Percentiles rank a stretch among this genome's conserved stretches.
Evolutionary conservation across 2,113 vertebrate species (phyloP).

Genomic region (Stercorarius parasiticus): DNA sequence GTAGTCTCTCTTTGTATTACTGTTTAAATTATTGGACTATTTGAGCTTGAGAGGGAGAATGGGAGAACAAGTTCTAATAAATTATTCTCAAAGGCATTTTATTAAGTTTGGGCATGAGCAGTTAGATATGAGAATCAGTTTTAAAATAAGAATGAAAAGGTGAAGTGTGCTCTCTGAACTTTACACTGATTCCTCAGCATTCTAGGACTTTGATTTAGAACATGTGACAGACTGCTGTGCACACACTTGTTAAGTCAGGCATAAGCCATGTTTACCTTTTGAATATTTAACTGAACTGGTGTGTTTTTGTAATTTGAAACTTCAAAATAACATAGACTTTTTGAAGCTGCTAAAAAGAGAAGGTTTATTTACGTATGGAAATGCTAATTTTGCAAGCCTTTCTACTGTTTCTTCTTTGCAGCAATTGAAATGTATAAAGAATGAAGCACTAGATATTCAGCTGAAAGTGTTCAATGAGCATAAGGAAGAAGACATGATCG

Average conservation of each 20-base stretch:
- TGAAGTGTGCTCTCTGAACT: constrained; percentile 17
- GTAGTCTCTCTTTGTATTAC: constrained; percentile 71
- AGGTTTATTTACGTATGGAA: neutral
- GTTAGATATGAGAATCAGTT: constrained; percentile 6
- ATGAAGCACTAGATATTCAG: constrained; percentile 95
- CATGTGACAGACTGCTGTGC: neutral
- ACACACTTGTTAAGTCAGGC: neutral
- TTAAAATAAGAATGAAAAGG: constrained; percentile 43
- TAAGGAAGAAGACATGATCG: constrained; percentile 95
- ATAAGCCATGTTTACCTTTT: neutral
- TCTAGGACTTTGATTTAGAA: constrained; percentile 15
- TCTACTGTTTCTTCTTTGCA: constrained; percentile 39
- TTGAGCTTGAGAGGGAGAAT: constrained; percentile 25
- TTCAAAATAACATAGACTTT: neutral
- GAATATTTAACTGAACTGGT: neutral
- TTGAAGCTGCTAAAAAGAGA: neutral
- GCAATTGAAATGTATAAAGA: constrained; percentile 80
- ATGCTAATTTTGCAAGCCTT: neutral
- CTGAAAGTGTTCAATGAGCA: constrained; percentile 96
- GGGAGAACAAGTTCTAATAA: neutral
- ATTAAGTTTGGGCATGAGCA: neutral
- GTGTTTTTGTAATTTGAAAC: neutral
- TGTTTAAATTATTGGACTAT: constrained; percentile 76
- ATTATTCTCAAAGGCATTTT: constrained; percentile 25
- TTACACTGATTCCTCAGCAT: neutral